Base-by-base conservation (phyloP, 2,797 vertebrate species). In the Parotocinclus haroldoi region DNA sequence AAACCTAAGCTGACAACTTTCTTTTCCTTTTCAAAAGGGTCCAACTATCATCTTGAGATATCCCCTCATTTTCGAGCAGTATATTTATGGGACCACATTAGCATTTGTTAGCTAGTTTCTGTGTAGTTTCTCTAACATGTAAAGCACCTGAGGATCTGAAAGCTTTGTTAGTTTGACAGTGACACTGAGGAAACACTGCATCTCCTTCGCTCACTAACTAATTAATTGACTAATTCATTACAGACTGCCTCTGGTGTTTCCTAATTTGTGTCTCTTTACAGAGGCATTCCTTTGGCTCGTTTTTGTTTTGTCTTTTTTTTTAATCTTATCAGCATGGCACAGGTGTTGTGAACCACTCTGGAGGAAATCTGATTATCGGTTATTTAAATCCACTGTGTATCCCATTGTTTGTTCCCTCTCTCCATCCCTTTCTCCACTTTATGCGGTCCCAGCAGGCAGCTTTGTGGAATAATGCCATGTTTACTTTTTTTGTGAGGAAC, bases 291-390 rank as follows among this genome's bases (percentile, higher is more conserved):
- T 48, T 60, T 68, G 27, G 1, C 8, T 14, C 10, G 9, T 16
- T 8, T 58, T 27, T 48, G 11, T 16, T 39, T 58, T 57, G 76
- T 64, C 79, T 72, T 82, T 85, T 65, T 74, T 78, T 78, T 27
- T 2, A 27, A 80, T 87, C 83, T 87, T 85, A 85, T 88, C 87
- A 75, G 79, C 38, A 18, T 62, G 3, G 53, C 58, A 65, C 84
- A 88, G 81, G 83, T 86, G 79, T 84, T 85, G 2, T 27, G 27
- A 27, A 27, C 27, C 27, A 27, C 27, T 55, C 72, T 68, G 68
- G 80, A 81, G 73, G 60, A 82, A 80, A 87, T 87, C 84, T 85
- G 80, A 87, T 87, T 82, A 89, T 83, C 78, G 81, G 61, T 72
- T 79, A 81, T 83, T 87, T 60, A 81, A 78, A 88, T 84, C 75